These are phyloP conservation scores for zebrafish (Danio rerio) DNA, from an alignment of 2,113 vertebrate species.

Conservation along the genomic window DNA sequence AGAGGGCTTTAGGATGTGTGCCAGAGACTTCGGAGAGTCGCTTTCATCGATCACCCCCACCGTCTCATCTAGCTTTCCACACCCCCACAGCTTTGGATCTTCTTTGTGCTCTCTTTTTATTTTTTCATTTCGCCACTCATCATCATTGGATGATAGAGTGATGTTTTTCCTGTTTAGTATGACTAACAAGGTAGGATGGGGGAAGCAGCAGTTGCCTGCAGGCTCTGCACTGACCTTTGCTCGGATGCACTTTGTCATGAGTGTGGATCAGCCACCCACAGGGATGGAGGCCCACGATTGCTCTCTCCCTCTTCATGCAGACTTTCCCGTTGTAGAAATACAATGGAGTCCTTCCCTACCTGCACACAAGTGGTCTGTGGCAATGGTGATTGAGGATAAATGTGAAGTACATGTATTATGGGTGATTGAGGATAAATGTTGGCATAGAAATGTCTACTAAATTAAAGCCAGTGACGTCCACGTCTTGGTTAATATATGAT, in stretches of 20 bases:
- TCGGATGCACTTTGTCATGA: constrained; percentile 54
- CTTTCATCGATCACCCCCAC: constrained; percentile 17
- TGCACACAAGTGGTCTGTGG: constrained; percentile 11
- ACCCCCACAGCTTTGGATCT: constrained; percentile 22
- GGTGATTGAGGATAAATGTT: not conserved
- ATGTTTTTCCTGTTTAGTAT: constrained; percentile 39
- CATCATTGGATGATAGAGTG: constrained; percentile 41
- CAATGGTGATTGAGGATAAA: not conserved
- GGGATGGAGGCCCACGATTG: constrained; percentile 50
- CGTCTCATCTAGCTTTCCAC: constrained; percentile 30
- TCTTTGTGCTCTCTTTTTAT: not conserved
- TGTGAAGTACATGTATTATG: not conserved
- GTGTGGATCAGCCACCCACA: constrained; percentile 57
- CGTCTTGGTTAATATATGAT: constrained; percentile 1
- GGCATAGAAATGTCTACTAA: not conserved
- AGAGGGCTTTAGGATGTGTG: constrained; percentile 52
- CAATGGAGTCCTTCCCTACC: not conserved
- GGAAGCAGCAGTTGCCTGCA: constrained; percentile 53
- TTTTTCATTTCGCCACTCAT: constrained; percentile 26
- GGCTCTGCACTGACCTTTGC: constrained; percentile 54
- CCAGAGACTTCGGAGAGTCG: constrained; percentile 47
- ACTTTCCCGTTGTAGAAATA: constrained; percentile 12
- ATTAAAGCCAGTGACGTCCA: not conserved
- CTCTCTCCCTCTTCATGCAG: constrained; percentile 34
- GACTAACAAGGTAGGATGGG: constrained; percentile 59